Conservation (phyloP, 2,113 vertebrate species). For the Poecilia latipinna region DNA sequence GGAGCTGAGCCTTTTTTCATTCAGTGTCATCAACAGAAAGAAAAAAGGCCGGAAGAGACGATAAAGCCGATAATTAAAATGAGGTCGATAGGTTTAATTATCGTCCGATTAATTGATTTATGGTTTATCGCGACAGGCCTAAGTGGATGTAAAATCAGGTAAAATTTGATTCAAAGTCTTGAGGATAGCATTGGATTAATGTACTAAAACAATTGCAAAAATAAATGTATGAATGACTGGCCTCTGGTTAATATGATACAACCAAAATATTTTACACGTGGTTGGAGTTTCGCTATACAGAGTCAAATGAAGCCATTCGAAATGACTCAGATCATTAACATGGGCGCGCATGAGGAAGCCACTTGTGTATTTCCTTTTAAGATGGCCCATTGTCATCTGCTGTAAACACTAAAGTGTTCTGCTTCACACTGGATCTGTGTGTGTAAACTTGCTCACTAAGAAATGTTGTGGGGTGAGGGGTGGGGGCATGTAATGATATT, state of each 20-base stretch:
- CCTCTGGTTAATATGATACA: background rate
- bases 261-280: conserved; percentile 4
- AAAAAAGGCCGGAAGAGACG: too few species aligned
- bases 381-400: conserved; percentile 42
- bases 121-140: too few species aligned
- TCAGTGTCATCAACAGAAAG: too few species aligned
- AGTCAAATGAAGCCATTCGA: conserved; percentile 1
- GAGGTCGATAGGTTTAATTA: too few species aligned
- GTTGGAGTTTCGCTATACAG: background rate
- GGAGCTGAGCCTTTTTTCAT: too few species aligned
- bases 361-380: conserved; percentile 13
- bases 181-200: background rate
- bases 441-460: conserved; percentile 38
- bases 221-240: background rate
- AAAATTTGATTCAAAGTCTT: background rate
- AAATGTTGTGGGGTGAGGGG: conserved; percentile 13
- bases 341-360: conserved; percentile 5
- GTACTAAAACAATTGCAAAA: background rate
- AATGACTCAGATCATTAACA: too few species aligned
- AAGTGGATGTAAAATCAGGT: too few species aligned
- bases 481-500: conserved; percentile 67
- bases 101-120: too few species aligned
- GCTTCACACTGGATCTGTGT: conserved; percentile 28
- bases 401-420: conserved; percentile 41
- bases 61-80: too few species aligned